Conservation (phyloP, 2,888 invertebrate species). For the Thera britannica region DNA sequence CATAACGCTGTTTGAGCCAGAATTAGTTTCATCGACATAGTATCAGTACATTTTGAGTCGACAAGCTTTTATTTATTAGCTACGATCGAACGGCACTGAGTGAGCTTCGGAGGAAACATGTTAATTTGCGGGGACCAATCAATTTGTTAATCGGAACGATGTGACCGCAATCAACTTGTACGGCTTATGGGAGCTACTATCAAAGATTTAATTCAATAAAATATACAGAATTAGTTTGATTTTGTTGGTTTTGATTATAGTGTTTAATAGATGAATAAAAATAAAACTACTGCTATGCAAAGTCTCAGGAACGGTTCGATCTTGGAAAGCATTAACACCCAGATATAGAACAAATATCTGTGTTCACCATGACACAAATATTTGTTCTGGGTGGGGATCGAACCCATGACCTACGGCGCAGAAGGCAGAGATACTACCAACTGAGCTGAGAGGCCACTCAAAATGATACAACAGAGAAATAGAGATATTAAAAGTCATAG, state of each 20-base stretch:
- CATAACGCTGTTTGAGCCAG: no score
- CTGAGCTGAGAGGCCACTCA: not conserved
- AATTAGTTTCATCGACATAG: no score
- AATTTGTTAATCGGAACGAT: slow-evolving; percentile 56
- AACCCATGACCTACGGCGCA: not conserved
- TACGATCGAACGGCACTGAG: slow-evolving; percentile 10
- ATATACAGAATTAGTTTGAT: no score
- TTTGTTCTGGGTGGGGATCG: not conserved
- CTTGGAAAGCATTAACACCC: no score
- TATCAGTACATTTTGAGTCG: not conserved
- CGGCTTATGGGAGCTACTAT: slow-evolving; percentile 33
- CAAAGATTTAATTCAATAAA: no score
- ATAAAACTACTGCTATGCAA: no score
- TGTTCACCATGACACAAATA: not conserved
- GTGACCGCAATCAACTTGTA: slow-evolving; percentile 47
- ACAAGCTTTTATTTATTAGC: slow-evolving; percentile 8
- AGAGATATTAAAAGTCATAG: no score
- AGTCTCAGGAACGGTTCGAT: no score
- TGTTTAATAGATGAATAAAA: no score
- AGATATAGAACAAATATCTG: no score
- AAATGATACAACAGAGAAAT: not conserved
- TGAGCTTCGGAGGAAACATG: slow-evolving; percentile 41
- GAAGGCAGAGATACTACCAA: not conserved
- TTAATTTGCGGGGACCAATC: slow-evolving; percentile 51
- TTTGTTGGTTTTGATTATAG: no score